Evolutionary conservation across 2,888 invertebrate species (phyloP).

Genomic region (Fragum sueziense): DNA sequence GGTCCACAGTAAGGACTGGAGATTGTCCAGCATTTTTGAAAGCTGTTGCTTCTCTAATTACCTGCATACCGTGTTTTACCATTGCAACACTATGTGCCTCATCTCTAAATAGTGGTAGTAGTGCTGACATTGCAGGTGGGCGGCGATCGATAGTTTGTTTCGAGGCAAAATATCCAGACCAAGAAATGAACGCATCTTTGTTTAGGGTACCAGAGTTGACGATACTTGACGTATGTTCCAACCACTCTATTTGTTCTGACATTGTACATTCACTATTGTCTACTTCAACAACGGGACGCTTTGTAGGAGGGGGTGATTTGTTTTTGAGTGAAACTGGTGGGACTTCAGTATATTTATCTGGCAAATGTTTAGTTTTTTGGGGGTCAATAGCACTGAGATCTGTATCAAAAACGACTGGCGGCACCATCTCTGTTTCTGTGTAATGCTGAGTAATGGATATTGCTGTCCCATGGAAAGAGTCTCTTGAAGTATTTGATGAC

Average conservation of each 20-base stretch:
- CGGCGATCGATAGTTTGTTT: background rate
- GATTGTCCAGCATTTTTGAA: constrained; percentile 17
- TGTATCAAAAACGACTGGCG: background rate
- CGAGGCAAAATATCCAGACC: no score
- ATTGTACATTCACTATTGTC: background rate
- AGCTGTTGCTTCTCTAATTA: background rate
- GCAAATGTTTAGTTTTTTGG: background rate
- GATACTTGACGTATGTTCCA: background rate
- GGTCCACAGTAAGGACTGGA: constrained; percentile 57
- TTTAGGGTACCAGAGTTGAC: no score
- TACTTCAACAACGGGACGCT: background rate
- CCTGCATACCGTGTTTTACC: background rate
- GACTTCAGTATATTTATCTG: background rate
- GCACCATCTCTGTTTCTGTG: background rate
- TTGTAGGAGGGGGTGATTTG: background rate
- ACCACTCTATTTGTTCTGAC: background rate
- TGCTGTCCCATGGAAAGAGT: constrained; percentile 4
- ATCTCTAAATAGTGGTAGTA: constrained; percentile 1
- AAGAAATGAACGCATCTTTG: no score
- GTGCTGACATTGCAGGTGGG: background rate
- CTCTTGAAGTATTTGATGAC: background rate
- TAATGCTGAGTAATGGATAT: background rate
- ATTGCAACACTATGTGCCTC: background rate
- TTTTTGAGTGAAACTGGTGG: background rate
- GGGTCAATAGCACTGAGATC: background rate